Conservation (phyloP, 1,140 invertebrate genomes). For the Nephila pilipes region DNA sequence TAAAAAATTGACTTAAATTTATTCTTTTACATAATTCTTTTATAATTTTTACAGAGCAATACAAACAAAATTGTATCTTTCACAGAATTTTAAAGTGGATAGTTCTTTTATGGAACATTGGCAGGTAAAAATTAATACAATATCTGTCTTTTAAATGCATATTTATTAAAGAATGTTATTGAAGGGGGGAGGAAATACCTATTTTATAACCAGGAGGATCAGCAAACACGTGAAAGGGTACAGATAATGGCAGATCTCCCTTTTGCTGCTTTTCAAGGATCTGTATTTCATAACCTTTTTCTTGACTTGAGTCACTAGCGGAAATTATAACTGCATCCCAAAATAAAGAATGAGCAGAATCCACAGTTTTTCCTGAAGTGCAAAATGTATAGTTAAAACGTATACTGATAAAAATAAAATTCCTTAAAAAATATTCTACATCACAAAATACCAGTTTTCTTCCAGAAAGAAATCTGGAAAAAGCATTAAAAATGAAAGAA, state of each 20-base stretch:
- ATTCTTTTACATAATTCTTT: too few species aligned
- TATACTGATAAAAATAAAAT: too few species aligned
- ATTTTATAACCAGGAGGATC: conserved; percentile 81
- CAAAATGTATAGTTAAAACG: background rate
- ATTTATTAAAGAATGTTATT: background rate
- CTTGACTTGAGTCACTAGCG: conserved; percentile 81
- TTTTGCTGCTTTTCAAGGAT: conserved; percentile 79
- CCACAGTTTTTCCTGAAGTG: conserved; percentile 22
- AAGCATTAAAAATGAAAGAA: background rate
- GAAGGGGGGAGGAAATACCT: conserved; percentile 79
- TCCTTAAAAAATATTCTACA: too few species aligned
- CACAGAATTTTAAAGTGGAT: too few species aligned
- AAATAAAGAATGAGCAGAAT: conserved; percentile 19
- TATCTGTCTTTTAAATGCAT: background rate
- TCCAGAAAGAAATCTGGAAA: background rate
- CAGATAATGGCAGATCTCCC: conserved; percentile 79
- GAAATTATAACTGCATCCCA: conserved; percentile 82
- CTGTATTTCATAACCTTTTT: conserved; percentile 80
- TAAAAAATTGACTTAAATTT: too few species aligned
- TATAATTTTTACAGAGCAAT: too few species aligned
- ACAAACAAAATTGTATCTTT: too few species aligned
- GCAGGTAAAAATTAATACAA: conserved; percentile 26
- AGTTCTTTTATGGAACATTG: too few species aligned
- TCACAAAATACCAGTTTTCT: too few species aligned
- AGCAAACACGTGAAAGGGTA: conserved; percentile 80